A percentile compares a stretch with the other conserved stretches of the same genome.
Evolutionary conservation across 1,140 invertebrate genomes (phyloP).

Genomic region (Dolichoris vasculosae): DNA sequence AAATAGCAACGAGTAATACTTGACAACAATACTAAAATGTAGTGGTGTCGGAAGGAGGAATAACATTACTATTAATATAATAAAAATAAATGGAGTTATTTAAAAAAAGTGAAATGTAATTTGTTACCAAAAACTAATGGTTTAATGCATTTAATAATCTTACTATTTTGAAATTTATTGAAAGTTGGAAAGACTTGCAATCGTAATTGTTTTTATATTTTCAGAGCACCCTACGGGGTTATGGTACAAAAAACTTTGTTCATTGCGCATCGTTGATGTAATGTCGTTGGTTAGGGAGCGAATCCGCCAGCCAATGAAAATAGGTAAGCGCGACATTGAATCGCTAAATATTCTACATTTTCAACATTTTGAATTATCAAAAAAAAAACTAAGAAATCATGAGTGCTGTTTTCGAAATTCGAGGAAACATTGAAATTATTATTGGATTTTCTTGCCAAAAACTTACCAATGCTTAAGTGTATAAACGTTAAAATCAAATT

Average conservation of each 20-base stretch:
- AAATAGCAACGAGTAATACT: too few species aligned
- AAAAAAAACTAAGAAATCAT: slow-evolving; percentile 30
- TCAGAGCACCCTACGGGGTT: slow-evolving; percentile 71
- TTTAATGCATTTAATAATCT: background rate
- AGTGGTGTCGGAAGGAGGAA: too few species aligned
- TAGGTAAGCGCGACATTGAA: slow-evolving; percentile 51
- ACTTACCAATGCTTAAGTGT: too few species aligned
- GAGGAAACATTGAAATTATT: slow-evolving; percentile 28
- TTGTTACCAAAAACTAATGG: too few species aligned
- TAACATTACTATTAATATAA: too few species aligned
- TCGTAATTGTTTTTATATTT: slow-evolving; percentile 62
- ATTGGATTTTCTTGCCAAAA: background rate
- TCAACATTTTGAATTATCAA: slow-evolving; percentile 8
- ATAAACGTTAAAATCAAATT: background rate
- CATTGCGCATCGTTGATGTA: slow-evolving; percentile 40
- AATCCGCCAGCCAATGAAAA: slow-evolving; percentile 40
- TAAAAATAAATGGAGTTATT: too few species aligned
- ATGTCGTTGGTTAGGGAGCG: slow-evolving; percentile 41
- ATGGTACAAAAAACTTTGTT: slow-evolving; percentile 66
- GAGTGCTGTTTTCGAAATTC: slow-evolving; percentile 34
- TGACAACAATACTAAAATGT: too few species aligned
- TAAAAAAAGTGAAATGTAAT: too few species aligned
- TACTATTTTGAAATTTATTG: background rate
- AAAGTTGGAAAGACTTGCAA: slow-evolving; percentile 41
- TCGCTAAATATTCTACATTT: slow-evolving; percentile 4